These are phyloP conservation scores for Steatornis caripensis DNA, from an alignment of 2,113 vertebrate genomes.

Conservation along the genomic window DNA sequence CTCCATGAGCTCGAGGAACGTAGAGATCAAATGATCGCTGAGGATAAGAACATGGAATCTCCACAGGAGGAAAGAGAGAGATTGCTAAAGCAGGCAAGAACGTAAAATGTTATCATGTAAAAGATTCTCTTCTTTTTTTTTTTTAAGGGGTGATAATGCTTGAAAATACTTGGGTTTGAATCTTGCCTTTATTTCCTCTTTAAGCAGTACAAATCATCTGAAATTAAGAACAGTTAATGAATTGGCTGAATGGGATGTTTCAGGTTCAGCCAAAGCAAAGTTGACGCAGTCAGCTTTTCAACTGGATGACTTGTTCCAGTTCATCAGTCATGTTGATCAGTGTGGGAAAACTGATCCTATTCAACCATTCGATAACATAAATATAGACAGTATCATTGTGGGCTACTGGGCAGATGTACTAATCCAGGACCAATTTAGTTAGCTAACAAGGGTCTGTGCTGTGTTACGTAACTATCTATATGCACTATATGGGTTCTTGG, in stretches of 20 bases:
- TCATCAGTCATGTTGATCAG: neutral
- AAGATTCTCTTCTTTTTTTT: too few species aligned
- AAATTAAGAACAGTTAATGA: neutral
- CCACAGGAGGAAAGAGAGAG: constrained; percentile 89
- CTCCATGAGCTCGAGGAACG: constrained; percentile 80
- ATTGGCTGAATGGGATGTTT: neutral
- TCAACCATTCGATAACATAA: neutral
- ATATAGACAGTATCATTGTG: neutral
- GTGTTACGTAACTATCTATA: neutral
- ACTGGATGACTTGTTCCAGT: neutral
- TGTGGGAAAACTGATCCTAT: neutral
- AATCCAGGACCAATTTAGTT: neutral
- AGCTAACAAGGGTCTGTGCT: neutral
- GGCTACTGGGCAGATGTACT: neutral
- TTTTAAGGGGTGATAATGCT: neutral
- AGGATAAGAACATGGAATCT: constrained; percentile 85
- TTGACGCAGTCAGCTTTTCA: neutral
- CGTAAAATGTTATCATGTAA: neutral
- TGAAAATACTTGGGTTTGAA: neutral
- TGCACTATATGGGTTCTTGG: neutral
- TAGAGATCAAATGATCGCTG: constrained; percentile 83
- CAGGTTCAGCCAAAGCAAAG: neutral
- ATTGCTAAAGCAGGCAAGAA: constrained; percentile 85
- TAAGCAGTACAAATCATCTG: neutral
- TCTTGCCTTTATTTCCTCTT: neutral